Evolutionary conservation across 2,888 invertebrate genomes (phyloP).

Genomic region (Patella ulyssiponensis): DNA sequence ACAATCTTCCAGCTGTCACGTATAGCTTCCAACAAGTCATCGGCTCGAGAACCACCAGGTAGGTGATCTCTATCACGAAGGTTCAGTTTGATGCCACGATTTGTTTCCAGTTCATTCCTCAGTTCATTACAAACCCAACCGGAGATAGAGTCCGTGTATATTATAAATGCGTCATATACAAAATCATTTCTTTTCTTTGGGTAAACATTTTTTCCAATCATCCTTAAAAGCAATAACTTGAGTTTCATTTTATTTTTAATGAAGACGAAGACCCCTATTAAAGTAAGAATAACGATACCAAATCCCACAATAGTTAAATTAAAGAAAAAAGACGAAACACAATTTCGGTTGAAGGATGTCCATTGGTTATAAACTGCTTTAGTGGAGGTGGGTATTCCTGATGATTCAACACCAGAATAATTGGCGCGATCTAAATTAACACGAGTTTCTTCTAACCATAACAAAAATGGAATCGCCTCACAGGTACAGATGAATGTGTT

Average conservation of each 20-base stretch:
- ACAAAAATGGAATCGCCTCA: background rate
- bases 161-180: background rate
- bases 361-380: background rate
- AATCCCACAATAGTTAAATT: background rate
- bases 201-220: background rate
- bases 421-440: background rate
- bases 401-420: background rate
- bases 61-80: constrained; percentile 1
- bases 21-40: background rate
- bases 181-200: background rate
- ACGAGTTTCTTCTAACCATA: background rate
- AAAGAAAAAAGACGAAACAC: background rate
- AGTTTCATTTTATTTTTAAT: background rate
- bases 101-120: background rate
- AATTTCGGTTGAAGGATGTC: background rate
- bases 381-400: background rate
- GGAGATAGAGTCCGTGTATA: background rate
- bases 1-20: background rate
- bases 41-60: background rate
- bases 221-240: background rate
- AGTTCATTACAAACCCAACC: background rate
- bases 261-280: background rate
- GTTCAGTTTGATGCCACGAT: background rate
- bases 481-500: constrained; percentile 3
- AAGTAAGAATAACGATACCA: background rate